Conservation (phyloP, 2,113 vertebrate genomes). For the Hucho hucho region DNA sequence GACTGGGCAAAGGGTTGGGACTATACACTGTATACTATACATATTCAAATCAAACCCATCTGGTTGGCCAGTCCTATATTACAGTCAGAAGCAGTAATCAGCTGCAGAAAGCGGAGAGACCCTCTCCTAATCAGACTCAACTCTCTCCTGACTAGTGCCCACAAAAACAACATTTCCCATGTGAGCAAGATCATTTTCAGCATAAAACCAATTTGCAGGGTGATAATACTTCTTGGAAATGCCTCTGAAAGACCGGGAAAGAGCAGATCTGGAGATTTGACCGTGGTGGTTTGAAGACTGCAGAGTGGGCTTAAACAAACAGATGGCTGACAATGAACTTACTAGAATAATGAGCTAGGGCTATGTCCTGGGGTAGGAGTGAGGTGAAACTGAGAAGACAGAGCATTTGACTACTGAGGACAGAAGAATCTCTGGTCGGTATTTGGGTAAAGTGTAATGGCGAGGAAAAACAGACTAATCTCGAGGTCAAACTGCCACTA, state of each 20-base stretch:
- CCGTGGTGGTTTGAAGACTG: conserved; percentile 6
- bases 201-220: conserved; percentile 50
- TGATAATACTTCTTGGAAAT: conserved; percentile 37
- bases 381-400: too few relatives aligned
- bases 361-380: neutral
- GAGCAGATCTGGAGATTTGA: conserved; percentile 28
- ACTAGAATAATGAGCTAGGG: conserved; percentile 3
- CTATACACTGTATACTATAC: too few relatives aligned
- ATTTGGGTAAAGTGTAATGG: neutral
- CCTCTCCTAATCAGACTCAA: neutral
- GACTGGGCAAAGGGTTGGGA: too few relatives aligned
- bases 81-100: conserved; percentile 3
- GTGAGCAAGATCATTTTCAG: conserved; percentile 33
- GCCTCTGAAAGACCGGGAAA: conserved; percentile 25
- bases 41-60: neutral
- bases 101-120: neutral
- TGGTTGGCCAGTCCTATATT: neutral
- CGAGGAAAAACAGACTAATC: too few relatives aligned
- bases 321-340: conserved; percentile 24
- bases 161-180: conserved; percentile 23
- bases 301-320: conserved; percentile 35
- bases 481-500: too few relatives aligned
- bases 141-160: neutral
- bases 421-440: too few relatives aligned
- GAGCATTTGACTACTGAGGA: too few relatives aligned